Evolutionary conservation across 1,140 invertebrate species (phyloP).

Genomic region (Monochamus saltuarius): DNA sequence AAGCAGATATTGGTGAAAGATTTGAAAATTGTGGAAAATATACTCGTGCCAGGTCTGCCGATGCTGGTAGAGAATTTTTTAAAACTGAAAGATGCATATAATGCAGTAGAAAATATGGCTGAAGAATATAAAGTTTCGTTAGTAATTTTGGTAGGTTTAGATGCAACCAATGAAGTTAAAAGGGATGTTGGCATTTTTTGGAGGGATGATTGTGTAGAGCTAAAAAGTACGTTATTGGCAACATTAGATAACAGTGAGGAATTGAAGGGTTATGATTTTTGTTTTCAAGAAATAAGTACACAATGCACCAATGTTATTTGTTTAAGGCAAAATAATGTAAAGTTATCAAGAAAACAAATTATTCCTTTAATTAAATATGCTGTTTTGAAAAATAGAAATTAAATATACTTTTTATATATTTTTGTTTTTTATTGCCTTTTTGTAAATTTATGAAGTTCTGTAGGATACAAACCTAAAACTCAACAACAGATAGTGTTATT

Average conservation of each 20-base stretch:
- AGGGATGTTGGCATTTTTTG: constrained; percentile 58
- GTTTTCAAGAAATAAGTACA: constrained; percentile 41
- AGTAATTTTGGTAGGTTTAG: constrained; percentile 57
- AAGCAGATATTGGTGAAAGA: constrained; percentile 55
- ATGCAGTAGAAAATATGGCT: constrained; percentile 55
- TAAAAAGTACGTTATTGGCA: constrained; percentile 30
- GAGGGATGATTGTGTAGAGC: constrained; percentile 30
- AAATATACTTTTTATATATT: no score
- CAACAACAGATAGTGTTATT: no score
- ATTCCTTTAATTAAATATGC: constrained; percentile 58
- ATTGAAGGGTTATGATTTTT: constrained; percentile 26
- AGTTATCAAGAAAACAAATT: constrained; percentile 63
- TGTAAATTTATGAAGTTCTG: no score
- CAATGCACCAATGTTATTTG: constrained; percentile 45
- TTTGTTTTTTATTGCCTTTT: no score
- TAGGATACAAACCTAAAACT: no score
- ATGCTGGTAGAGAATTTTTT: constrained; percentile 58
- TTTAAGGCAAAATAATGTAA: constrained; percentile 58
- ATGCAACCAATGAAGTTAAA: constrained; percentile 49
- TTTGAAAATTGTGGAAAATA: constrained; percentile 51
- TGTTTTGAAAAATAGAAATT: background rate
- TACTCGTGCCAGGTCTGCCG: constrained; percentile 55
- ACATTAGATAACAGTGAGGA: constrained; percentile 38
- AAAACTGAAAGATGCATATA: constrained; percentile 47
- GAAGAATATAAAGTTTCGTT: constrained; percentile 42